Evolutionary conservation across 2,888 invertebrate genomes (phyloP), one percentile per base, ranked within the genome.

Genomic region (Rotaria magnacalcarata): DNA sequence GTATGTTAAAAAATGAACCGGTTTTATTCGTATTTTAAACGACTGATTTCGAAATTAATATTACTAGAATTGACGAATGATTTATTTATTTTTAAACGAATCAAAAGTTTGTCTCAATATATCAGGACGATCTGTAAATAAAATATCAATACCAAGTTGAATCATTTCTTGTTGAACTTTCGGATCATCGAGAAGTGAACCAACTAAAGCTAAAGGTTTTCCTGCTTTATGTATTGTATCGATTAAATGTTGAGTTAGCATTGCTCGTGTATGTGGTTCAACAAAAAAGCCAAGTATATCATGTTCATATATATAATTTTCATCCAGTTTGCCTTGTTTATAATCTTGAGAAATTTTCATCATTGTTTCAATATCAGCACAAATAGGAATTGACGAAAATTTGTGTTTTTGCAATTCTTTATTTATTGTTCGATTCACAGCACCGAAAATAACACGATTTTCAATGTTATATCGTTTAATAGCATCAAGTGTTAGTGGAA

Each of bases 331-430:
- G 7, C 75, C 75, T 80, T 43, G 47, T 47, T 80, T 47, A 47
- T 80, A 80, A 21, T 10, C n/a, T 24, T 47, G 47, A 24, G 47
- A 2, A 6, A 80, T 47, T 47, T 80, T 80, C 47, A 47, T 47
- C 75, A 80, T 80, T 80, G 75, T 43, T 80, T 43, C 21, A 24
- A 47, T n/a, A 80, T 80, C 75, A 47, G 75, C 75, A 80, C 75
- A 80, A 21, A 80, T 21, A 24, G 75, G 75, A 24, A 80, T 80
- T 8, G 41, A 19, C 0, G 75, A n/a, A 43, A 24, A 34, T 24
- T 80, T 80, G 24, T 47, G 47, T 11, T 80, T 80, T 80, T 80
- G 41, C 19, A 80, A 21, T 80, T 43, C 75, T 47, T 80, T 16
- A 80, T 80, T 80, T 24, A 80, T 80, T 21, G 8, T 7, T 2